Evolutionary conservation across 2,888 invertebrate species (phyloP).

Genomic region (Agrotis ipsilon): DNA sequence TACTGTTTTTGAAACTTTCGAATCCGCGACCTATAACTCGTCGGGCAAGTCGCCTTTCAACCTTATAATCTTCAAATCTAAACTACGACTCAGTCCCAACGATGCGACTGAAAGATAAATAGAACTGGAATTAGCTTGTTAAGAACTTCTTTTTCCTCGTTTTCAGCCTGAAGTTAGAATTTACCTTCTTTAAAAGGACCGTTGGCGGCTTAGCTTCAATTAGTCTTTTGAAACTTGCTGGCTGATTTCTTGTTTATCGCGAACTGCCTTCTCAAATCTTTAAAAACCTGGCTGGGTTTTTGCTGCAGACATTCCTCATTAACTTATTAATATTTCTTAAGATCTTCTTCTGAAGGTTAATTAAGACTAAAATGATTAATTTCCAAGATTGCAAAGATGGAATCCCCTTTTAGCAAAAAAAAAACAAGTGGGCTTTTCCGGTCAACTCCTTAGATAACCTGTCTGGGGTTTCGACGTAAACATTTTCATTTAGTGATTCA

Average conservation of each 20-base stretch:
- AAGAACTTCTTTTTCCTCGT: constrained; percentile 1
- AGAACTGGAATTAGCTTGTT: constrained; percentile 33
- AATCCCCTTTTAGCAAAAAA: constrained; percentile 3
- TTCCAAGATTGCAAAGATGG: constrained; percentile 17
- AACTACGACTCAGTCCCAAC: constrained; percentile 7
- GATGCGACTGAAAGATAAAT: constrained; percentile 13
- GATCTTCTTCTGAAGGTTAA: background rate
- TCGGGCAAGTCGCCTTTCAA: no score
- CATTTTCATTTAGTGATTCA: background rate
- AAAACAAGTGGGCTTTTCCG: constrained; percentile 4
- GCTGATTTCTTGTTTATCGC: constrained; percentile 23
- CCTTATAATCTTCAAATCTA: background rate
- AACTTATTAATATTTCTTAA: constrained; percentile 1
- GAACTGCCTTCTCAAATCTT: background rate
- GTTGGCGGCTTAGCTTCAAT: constrained; percentile 8
- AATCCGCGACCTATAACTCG: no score
- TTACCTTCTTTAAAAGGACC: constrained; percentile 16
- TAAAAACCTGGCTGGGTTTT: constrained; percentile 6
- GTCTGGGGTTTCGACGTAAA: background rate
- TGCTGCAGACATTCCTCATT: background rate
- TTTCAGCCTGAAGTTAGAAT: constrained; percentile 13
- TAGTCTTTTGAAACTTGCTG: constrained; percentile 7
- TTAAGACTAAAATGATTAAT: background rate
- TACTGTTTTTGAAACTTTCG: no score
- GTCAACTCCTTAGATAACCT: background rate